These are phyloP conservation scores for Camponotus pennsylvanicus DNA, from an alignment of 1,140 invertebrate genomes.

Conservation along the genomic window DNA sequence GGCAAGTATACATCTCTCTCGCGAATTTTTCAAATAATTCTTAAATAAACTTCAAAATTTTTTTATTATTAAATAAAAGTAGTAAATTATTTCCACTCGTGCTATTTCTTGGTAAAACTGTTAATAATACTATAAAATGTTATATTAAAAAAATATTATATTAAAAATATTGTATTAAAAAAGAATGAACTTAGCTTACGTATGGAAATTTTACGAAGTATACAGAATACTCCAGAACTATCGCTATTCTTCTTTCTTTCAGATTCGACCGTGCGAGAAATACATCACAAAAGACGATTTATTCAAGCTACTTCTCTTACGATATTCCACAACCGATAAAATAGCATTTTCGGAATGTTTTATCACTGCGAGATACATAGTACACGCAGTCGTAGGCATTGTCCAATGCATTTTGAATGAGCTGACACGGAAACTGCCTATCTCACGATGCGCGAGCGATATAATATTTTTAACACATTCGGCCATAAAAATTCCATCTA, in stretches of 20 bases:
- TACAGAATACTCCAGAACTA: background rate
- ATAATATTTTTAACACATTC: slow-evolving; percentile 62
- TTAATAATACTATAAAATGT: background rate
- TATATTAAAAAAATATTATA: too few relatives aligned
- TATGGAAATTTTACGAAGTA: background rate
- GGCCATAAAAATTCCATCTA: slow-evolving; percentile 60
- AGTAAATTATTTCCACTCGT: background rate
- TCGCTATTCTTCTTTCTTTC: background rate
- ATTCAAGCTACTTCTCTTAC: slow-evolving; percentile 12
- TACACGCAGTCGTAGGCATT: slow-evolving; percentile 31
- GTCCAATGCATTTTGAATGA: slow-evolving; percentile 59
- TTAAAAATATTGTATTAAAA: background rate
- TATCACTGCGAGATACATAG: slow-evolving; percentile 18
- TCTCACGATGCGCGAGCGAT: background rate
- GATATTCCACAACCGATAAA: slow-evolving; percentile 22
- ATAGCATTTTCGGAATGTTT: slow-evolving; percentile 39
- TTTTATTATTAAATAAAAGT: background rate
- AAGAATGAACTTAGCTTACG: background rate
- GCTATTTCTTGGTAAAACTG: background rate
- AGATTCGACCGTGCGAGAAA: slow-evolving; percentile 19
- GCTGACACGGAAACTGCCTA: slow-evolving; percentile 11
- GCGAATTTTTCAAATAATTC: background rate
- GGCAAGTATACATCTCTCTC: background rate
- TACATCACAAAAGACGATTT: slow-evolving; percentile 20
- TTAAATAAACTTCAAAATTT: background rate